Conservation (phyloP, 2,797 vertebrate genomes). For the Leptodactylus fallax region DNA sequence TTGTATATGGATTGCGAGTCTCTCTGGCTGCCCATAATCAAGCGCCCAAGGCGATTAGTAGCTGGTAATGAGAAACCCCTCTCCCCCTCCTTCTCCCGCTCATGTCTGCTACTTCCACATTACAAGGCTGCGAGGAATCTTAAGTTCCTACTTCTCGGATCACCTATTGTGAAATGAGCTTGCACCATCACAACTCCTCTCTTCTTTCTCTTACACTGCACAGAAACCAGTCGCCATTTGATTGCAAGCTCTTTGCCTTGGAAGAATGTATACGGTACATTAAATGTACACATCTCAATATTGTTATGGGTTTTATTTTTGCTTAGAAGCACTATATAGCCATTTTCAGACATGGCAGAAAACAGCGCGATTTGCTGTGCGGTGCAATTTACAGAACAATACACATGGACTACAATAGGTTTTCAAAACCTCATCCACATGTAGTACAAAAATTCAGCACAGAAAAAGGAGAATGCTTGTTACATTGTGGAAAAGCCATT, state of each 20-base stretch:
- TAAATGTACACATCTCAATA: not conserved
- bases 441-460: no score
- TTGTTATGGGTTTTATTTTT: not conserved
- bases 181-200: slow-evolving; percentile 14
- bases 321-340: no score
- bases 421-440: no score
- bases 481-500: no score
- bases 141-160: slow-evolving; percentile 57
- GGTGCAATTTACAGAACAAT: no score
- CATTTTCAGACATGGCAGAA: no score
- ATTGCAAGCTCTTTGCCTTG: not conserved
- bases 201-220: not conserved
- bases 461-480: no score
- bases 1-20: slow-evolving; percentile 41
- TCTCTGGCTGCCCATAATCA: slow-evolving; percentile 69
- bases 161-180: slow-evolving; percentile 61
- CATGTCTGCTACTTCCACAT: slow-evolving; percentile 61
- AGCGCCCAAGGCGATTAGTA: slow-evolving; percentile 71
- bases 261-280: not conserved
- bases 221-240: not conserved
- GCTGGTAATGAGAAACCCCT: slow-evolving; percentile 67
- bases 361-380: no score
- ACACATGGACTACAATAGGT: no score
- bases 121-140: slow-evolving; percentile 61
- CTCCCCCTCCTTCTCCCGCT: slow-evolving; percentile 43